Conservation (phyloP, 2,113 vertebrate genomes). For the Camelus bactrianus region DNA sequence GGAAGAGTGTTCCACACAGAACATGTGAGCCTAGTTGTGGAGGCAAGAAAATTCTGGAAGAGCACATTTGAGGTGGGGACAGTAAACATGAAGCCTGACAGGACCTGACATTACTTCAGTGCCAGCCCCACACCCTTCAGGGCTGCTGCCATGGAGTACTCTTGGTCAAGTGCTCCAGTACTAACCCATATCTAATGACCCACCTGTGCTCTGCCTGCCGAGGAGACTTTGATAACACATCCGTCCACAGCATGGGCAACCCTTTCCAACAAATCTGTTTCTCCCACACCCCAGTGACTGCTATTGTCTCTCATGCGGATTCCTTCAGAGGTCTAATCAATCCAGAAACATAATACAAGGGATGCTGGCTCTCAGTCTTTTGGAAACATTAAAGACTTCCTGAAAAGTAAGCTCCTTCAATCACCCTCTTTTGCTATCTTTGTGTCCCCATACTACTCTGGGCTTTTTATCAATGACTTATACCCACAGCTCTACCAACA, state of each 20-base stretch:
- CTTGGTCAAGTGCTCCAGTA: not conserved
- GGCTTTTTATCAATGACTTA: not conserved
- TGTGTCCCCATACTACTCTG: not conserved
- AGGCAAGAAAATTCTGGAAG: not conserved
- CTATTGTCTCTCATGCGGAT: not conserved
- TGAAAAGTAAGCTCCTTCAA: not conserved
- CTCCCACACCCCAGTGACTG: not conserved
- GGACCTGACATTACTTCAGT: not conserved
- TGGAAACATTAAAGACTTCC: constrained; percentile 17
- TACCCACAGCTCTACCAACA: not conserved
- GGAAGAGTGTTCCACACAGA: not conserved
- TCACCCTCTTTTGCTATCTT: not conserved
- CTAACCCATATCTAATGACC: not conserved
- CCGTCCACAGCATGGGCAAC: not conserved
- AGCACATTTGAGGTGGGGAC: not conserved
- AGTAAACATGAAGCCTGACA: not conserved
- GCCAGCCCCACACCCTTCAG: not conserved
- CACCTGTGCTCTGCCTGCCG: not conserved
- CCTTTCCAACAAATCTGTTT: not conserved
- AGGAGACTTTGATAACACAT: not conserved
- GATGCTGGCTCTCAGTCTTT: not conserved
- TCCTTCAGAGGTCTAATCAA: not conserved
- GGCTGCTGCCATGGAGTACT: not conserved
- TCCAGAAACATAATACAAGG: not conserved
- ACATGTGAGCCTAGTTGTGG: not conserved